A percentile compares a stretch with the other conserved stretches of the same genome.
phyloP scores from a whole-genome alignment of 2,797 vertebrate species.

The Chrysocyon brachyurus region DNA sequence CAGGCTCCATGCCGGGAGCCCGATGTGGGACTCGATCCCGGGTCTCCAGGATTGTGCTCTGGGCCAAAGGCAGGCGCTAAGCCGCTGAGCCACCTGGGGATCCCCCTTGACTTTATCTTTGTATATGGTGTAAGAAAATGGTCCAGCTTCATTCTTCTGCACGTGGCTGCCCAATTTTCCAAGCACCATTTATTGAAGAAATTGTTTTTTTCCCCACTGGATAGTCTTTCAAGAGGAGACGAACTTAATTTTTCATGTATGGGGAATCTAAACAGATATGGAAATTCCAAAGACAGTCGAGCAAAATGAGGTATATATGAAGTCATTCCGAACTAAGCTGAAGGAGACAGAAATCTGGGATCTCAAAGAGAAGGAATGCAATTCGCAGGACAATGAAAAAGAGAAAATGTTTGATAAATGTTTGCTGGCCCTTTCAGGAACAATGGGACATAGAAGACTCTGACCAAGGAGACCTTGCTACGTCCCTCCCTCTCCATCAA shows the following conservation, averaged over 20 bases:
- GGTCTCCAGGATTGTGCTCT: no score
- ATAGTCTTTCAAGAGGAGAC: no score
- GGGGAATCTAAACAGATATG: background rate
- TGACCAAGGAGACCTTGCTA: background rate
- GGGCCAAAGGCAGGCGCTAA: no score
- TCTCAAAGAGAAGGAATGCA: background rate
- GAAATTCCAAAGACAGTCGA: background rate
- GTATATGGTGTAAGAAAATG: no score
- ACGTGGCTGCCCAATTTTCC: no score
- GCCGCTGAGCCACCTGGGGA: no score
- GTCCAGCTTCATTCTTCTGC: no score
- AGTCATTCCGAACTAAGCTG: background rate
- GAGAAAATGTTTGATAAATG: background rate
- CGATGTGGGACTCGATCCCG: no score
- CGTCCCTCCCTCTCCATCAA: background rate
- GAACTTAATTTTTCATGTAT: background rate
- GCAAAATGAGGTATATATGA: background rate
- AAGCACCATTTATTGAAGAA: no score
- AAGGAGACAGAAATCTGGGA: background rate
- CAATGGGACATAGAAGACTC: background rate
- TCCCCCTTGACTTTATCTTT: no score
- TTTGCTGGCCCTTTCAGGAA: background rate
- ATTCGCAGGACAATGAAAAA: background rate
- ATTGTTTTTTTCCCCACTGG: no score
- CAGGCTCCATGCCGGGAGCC: no score